A percentile compares a stretch with the other conserved stretches of the same genome.
Evolutionary conservation across 2,113 vertebrate genomes (phyloP).

Genomic region (Dendropsophus ebraccatus): DNA sequence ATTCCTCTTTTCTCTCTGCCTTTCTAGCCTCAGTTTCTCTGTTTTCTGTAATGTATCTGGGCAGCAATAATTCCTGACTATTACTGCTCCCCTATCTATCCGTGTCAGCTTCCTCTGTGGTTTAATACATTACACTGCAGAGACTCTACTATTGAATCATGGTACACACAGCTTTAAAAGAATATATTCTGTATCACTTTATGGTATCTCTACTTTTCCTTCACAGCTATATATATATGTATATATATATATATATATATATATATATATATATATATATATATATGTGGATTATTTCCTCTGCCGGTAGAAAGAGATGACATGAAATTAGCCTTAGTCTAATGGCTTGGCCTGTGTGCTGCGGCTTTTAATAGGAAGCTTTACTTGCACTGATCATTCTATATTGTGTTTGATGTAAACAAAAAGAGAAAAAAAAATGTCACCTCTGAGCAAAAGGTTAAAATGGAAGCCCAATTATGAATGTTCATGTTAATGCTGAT

Average conservation of each 20-base stretch:
- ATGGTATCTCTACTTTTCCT: background rate
- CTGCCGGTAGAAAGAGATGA: background rate
- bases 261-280: too few species aligned
- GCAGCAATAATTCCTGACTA: slow-evolving; percentile 22
- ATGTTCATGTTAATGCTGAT: slow-evolving; percentile 59
- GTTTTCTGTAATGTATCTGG: slow-evolving; percentile 7
- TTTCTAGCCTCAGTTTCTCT: background rate
- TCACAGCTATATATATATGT: background rate
- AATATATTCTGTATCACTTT: slow-evolving; percentile 33
- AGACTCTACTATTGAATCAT: background rate
- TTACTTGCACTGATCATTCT: background rate
- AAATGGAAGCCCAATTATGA: slow-evolving; percentile 58
- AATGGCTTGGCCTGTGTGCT: background rate
- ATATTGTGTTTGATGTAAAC: slow-evolving; percentile 31
- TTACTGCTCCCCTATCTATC: slow-evolving; percentile 34
- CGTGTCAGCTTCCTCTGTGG: slow-evolving; percentile 22
- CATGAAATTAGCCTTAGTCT: slow-evolving; percentile 14
- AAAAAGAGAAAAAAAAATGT: background rate
- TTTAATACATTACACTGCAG: slow-evolving; percentile 35
- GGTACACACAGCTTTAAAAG: background rate
- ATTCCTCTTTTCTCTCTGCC: background rate
- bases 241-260: too few species aligned
- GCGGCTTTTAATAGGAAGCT: background rate
- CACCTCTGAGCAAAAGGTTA: slow-evolving; percentile 39
- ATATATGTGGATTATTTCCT: slow-evolving; percentile 10